Evolutionary conservation across 2,888 invertebrate genomes (phyloP).

Genomic region (Sesamia inferens): DNA sequence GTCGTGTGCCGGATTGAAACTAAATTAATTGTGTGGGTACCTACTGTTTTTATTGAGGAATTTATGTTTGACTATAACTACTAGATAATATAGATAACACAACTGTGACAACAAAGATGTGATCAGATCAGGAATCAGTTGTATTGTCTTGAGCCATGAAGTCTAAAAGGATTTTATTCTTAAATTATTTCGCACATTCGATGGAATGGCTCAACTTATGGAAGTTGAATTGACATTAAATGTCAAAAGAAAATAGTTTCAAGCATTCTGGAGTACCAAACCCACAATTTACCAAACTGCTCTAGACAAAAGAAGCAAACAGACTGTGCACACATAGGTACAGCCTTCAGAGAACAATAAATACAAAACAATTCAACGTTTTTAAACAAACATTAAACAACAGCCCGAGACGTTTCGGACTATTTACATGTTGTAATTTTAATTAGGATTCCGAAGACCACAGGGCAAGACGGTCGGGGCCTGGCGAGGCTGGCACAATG

Average conservation of each 20-base stretch:
- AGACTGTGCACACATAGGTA: conserved; percentile 32
- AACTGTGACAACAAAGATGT: no score
- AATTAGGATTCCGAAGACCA: conserved; percentile 86
- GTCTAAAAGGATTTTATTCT: not conserved
- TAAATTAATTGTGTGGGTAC: not conserved
- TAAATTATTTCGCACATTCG: conserved; percentile 4
- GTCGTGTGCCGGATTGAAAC: conserved; percentile 27
- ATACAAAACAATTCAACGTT: conserved; percentile 65
- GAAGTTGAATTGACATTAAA: not conserved
- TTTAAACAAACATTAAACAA: conserved; percentile 80
- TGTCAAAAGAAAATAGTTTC: not conserved
- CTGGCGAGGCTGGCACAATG: conserved; percentile 69
- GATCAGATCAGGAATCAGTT: no score
- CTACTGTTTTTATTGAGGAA: not conserved
- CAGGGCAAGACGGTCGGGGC: conserved; percentile 74
- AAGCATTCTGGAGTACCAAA: conserved; percentile 33
- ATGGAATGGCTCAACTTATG: conserved; percentile 22
- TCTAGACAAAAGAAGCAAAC: conserved; percentile 46
- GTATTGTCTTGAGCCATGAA: no score
- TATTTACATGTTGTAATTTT: conserved; percentile 89
- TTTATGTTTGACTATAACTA: not conserved
- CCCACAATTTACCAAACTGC: conserved; percentile 8
- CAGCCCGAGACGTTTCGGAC: conserved; percentile 76
- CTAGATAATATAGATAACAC: no score
- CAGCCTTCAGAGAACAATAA: conserved; percentile 51